Base-by-base conservation (phyloP, 2,888 invertebrate species). In the Drosophila quinaria region DNA sequence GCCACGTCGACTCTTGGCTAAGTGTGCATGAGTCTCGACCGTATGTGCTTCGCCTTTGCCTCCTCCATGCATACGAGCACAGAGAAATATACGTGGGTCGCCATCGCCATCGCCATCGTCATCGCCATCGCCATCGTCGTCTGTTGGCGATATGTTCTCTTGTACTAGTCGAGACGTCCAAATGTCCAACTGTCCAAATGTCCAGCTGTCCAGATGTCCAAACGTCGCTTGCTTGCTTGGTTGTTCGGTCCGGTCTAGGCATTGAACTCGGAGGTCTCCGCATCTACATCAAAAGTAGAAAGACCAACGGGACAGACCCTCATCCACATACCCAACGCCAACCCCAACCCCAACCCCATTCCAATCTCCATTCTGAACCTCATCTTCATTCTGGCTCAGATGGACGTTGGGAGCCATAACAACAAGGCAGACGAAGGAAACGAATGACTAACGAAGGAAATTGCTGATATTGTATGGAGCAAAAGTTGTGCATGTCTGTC, bases 361-460 rank as follows among this genome's bases (percentile, higher is more conserved):
- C 19, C 19, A 31, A 55, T 19, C 11, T 13, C 13, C 50, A 49
- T 15, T 17, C 10, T 49, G 17, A 17, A 17, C 15, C 31, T 31
- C 31, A 33, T 35, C 22, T 25, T 56, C 33, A 33, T 35, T 44
- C 55, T 44, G 44, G 44, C 22, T 3, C 3, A 29, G 56, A 46
- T 46, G 46, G 56, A 74, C 77, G 70, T 54, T 72, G 77, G 77
- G 78, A 74, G 77, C 74, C 87, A 84, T 78, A 83, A 72, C 72
- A 59, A 79, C 74, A 80, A 77, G 80, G 78, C 80, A 61, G 81
- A 68, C 78, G 74, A 78, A 86, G 86, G 84, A 84, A 88, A 75
- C 84, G 80, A 84, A 87, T 87, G 87, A 80, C 87, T 80, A 86
- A 89, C 89, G 86, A 86, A 86, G 86, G 89, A 86, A 86, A 86